A percentile compares a stretch with the other conserved stretches of the same genome.
Evolutionary conservation across 2,888 invertebrate genomes (phyloP).

Genomic region (Cataglyphis rosenhaueri): DNA sequence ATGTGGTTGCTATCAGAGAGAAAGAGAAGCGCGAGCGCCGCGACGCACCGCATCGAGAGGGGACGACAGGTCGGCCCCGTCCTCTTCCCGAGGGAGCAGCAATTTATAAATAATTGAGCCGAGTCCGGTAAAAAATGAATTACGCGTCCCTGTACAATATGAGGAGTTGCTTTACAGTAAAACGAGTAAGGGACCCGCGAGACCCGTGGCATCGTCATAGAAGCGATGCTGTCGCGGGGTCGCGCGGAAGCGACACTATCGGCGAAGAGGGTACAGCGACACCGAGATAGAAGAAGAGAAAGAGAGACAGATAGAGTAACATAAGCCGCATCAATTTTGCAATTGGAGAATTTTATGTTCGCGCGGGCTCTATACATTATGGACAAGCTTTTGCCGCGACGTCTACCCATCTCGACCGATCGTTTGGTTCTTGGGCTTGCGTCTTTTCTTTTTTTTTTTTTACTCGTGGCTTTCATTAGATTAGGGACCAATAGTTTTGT

Average conservation of each 20-base stretch:
- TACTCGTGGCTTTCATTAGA: neutral
- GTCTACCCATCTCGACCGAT: slow-evolving; percentile 58
- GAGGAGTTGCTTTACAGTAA: slow-evolving; percentile 85
- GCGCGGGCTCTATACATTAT: slow-evolving; percentile 83
- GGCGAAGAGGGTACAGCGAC: slow-evolving; percentile 47
- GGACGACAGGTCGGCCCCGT: slow-evolving; percentile 70
- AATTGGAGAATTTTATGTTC: slow-evolving; percentile 86
- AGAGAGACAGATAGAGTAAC: slow-evolving; percentile 75
- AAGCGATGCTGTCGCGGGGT: slow-evolving; percentile 3
- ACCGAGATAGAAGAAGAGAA: slow-evolving; percentile 57
- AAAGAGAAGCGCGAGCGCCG: slow-evolving; percentile 38
- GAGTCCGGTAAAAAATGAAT: slow-evolving; percentile 86
- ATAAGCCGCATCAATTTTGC: slow-evolving; percentile 85
- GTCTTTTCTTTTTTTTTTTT: slow-evolving; percentile 30
- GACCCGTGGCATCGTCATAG: slow-evolving; percentile 72
- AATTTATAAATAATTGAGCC: slow-evolving; percentile 86
- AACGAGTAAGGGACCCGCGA: slow-evolving; percentile 84
- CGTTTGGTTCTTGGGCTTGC: slow-evolving; percentile 42
- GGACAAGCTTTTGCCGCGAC: slow-evolving; percentile 72
- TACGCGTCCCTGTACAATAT: slow-evolving; percentile 85
- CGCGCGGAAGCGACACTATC: slow-evolving; percentile 33
- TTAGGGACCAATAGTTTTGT: slow-evolving; percentile 32
- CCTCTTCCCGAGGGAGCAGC: slow-evolving; percentile 82
- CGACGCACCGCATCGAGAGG: slow-evolving; percentile 45
- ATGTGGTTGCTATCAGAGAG: slow-evolving; percentile 54